A percentile compares a stretch with the other conserved stretches of the same genome.
Conservation (phyloP, 2,797 vertebrate genomes). For the Calcarius lapponicus region DNA sequence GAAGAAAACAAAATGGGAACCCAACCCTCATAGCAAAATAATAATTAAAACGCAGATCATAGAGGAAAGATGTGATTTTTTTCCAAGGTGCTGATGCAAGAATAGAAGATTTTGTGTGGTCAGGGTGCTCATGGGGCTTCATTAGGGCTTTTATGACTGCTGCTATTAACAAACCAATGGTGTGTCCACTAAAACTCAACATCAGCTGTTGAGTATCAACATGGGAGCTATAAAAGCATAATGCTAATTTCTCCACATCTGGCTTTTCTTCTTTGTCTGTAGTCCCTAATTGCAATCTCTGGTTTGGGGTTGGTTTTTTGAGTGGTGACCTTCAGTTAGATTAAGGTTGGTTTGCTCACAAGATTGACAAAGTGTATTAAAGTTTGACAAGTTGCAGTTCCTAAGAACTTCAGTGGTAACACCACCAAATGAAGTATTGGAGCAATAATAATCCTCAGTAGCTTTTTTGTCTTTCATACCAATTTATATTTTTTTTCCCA, state of each 20-base stretch:
- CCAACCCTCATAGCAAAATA: neutral
- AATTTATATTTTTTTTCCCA: neutral
- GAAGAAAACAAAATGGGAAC: neutral
- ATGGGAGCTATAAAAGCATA: neutral
- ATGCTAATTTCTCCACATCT: constrained; percentile 13
- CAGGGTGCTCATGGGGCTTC: neutral
- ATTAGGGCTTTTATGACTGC: constrained; percentile 13
- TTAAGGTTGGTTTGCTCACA: neutral
- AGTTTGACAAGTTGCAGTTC: neutral
- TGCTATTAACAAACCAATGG: constrained; percentile 47
- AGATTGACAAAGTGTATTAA: neutral
- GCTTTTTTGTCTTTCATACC: neutral
- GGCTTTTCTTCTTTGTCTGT: constrained; percentile 17
- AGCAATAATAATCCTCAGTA: neutral
- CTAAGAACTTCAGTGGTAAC: neutral
- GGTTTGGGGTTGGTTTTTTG: neutral
- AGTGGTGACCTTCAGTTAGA: neutral
- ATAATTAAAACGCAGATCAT: neutral
- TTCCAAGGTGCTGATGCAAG: neutral
- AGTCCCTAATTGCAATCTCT: neutral
- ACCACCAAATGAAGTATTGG: neutral
- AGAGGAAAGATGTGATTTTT: neutral
- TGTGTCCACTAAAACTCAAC: constrained; percentile 19
- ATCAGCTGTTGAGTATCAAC: constrained; percentile 14
- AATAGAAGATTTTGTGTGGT: neutral